phyloP scores from a whole-genome alignment of 92 coral and sea anemone genomes.

The Diadumene lineata region DNA sequence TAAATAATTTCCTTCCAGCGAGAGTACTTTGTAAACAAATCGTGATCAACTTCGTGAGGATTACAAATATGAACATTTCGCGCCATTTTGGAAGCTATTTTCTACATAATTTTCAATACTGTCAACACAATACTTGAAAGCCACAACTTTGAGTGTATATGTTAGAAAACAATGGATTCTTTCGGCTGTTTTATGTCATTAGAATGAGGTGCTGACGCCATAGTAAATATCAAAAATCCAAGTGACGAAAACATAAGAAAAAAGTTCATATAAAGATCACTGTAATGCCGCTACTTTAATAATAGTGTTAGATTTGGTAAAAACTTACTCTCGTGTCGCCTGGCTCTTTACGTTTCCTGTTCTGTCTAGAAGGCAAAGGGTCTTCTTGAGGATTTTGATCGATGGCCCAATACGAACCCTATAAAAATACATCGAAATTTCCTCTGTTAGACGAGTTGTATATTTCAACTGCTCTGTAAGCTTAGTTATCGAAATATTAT shows the following conservation, averaged over 20 bases:
- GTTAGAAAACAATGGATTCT: neutral
- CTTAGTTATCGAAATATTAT: too few relatives aligned
- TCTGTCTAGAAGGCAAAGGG: constrained; percentile 69
- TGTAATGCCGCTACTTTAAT: too few relatives aligned
- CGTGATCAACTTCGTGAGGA: neutral
- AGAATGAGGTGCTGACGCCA: constrained; percentile 4
- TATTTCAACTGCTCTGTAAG: too few relatives aligned
- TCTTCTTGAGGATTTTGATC: constrained; percentile 97
- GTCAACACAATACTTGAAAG: neutral
- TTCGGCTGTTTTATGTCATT: neutral
- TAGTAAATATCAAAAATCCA: too few relatives aligned
- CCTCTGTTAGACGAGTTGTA: too few relatives aligned
- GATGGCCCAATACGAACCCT: constrained; percentile 99
- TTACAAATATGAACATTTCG: neutral
- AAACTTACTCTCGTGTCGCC: constrained; percentile 87
- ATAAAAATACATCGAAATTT: neutral
- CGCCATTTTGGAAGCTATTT: neutral
- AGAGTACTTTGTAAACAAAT: neutral
- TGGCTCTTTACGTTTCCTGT: constrained; percentile 76
- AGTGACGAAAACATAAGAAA: too few relatives aligned
- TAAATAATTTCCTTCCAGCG: neutral
- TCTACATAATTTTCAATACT: neutral
- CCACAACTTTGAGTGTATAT: neutral
- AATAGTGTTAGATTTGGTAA: too few relatives aligned
- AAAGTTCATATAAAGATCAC: too few relatives aligned